A percentile compares a stretch with the other conserved stretches of the same genome.
Evolutionary conservation across 53 echinoderm and acorn worm species (phyloP).

Genomic region (Hippasteria phrygiana): DNA sequence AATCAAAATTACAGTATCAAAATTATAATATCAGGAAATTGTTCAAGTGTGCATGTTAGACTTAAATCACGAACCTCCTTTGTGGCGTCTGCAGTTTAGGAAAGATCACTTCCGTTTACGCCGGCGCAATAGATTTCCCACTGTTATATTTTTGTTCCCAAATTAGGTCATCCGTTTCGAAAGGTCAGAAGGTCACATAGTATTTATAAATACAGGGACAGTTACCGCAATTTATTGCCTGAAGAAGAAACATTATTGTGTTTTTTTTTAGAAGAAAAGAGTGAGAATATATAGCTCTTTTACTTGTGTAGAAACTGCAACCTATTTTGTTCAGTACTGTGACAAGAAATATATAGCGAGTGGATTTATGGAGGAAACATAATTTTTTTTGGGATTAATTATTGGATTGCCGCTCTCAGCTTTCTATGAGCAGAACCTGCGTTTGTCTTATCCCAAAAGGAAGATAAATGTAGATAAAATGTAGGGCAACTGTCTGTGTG

Average conservation of each 20-base stretch:
- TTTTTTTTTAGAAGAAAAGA: background rate
- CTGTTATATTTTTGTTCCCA: slow-evolving; percentile 1
- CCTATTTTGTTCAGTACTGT: too few relatives aligned
- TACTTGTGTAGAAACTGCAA: too few relatives aligned
- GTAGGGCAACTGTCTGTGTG: background rate
- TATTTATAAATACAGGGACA: background rate
- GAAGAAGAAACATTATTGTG: background rate
- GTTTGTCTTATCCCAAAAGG: too few relatives aligned
- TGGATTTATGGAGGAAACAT: too few relatives aligned
- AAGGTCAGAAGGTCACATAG: background rate
- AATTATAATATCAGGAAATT: too few relatives aligned
- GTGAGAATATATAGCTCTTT: background rate
- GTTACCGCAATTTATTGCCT: background rate
- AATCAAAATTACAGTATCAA: too few relatives aligned
- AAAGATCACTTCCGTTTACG: background rate
- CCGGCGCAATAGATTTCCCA: background rate
- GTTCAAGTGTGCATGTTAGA: background rate
- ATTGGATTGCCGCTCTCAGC: too few relatives aligned
- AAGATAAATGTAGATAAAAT: background rate
- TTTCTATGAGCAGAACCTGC: too few relatives aligned
- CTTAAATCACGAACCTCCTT: background rate
- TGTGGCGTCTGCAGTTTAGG: background rate
- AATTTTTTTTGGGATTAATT: too few relatives aligned
- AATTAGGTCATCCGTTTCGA: slow-evolving; percentile 8
- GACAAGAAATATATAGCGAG: too few relatives aligned